Evolutionary conservation across 2,113 vertebrate species (phyloP), one percentile per base, ranked within the genome.

Genomic region (Psilopsiagon aurifrons): DNA sequence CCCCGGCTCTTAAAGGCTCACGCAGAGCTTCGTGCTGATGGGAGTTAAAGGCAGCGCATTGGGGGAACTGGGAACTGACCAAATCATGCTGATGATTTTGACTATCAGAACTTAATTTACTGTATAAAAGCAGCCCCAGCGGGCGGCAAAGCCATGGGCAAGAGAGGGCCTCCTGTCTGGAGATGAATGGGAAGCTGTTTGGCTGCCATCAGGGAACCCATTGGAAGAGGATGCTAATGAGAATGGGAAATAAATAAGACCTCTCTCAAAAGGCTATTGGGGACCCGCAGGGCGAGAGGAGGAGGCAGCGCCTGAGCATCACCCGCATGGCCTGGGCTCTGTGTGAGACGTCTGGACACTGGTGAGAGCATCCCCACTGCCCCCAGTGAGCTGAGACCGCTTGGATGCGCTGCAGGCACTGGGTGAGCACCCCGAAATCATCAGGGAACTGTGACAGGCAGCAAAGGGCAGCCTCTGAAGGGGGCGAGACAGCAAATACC

Each of bases 221-320:
- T 57, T n/a, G 69, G 80, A 66, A 74, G 70, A 94, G 19, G 86
- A 85, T 49, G 87, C 75, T 88, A 77, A 85, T 74, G 83, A 60
- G 88, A 68, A 91, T 92, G 95, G 33, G 87, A 88, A 93, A 85
- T 85, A 94, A 96, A 90, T 64, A 84, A 88, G 87, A 11, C 14
- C 83, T 59, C 86, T 94, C 86, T 92, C 86, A 73, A 73, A 88
- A 90, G 75, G 79, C 83, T 6, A 77, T 92, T 23, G 51, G 69
- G 74, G 74, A 41, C 37, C 68, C 5, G 5, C 78, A 46, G 90
- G 85, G 81, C 0, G 27, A 68, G 54, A 25, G 0, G 22, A 74
- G 85, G 85, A 70, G 67, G 76, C 37, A 10, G 91, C 7, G 3
- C 29, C 31, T 9, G 54, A 79, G 67, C 44, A 14, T 11, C 62